Evolutionary conservation across 2,113 vertebrate species (phyloP), one percentile per base, ranked within the genome.

Genomic region (Onychorhynchus coronatus): DNA sequence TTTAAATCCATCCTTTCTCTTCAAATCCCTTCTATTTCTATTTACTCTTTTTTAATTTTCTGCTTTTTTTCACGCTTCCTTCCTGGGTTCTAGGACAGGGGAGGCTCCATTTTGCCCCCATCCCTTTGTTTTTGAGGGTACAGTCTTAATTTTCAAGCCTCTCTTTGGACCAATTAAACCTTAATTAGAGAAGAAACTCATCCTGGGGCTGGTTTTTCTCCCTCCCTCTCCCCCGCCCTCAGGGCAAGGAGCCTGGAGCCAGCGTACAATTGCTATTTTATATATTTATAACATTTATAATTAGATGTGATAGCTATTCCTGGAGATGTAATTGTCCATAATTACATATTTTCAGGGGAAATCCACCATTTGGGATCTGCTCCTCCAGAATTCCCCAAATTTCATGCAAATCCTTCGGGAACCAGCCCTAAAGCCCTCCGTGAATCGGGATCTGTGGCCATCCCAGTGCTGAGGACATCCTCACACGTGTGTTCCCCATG

Each of bases 361-460:
- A 7, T 10, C 4, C 19, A 59, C 25, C 5, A 4, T 68, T 68
- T 62, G 33, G 49, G 61, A 11, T 46, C 9, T 19, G 33, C 52
- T 68, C 49, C n/a, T 56, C 22, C 33, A 46, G 4, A 78, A 62
- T 56, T 73, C 47, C 22, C 33, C 6, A 2, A 56, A 50, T 56
- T 33, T 27, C 24, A n/a, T 8, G 33, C 24, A 73, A 68, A 46
- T 67, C 47, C 77, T 83, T 44, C 75, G 9, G 41, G 52, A 61
- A 41, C 8, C 2, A 1, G 18, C 58, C 23, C 46, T 59, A 20
- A 75, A 39, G 0, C 31, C 41, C 22, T 3, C 17, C 50, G 20
- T 1, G 3, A 39, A 50, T 14, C 1, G 1, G 28, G 39, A 12
- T 72, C 15, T 42, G n/a, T 1, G 0, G 47, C 6, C 13, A 65